Evolutionary conservation across 1,140 invertebrate species (phyloP), one percentile per base, ranked within the genome.

Genomic region (Cherax destructor): DNA sequence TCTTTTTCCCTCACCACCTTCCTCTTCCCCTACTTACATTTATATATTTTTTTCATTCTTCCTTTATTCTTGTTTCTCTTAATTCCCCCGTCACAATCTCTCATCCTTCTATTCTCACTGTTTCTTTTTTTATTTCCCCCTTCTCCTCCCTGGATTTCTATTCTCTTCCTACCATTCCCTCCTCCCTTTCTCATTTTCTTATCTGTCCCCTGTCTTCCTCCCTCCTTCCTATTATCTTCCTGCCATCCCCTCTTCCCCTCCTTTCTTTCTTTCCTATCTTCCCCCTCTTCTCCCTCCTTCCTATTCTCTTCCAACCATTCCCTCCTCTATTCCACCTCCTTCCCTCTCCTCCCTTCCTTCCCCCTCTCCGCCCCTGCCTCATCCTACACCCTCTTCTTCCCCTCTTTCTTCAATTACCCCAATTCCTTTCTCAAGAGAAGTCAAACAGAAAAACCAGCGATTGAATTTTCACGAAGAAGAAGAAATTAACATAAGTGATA

Each of bases 281-380:
- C 80, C n/a, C 50, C 56, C 18, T 13, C 50, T 83, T 47, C 80
- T 83, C 80, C 30, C 30, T 41, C 30, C 30, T 41, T 41, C 30
- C 30, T 41, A 41, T 41, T 41, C 30, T 41, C 30, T 2, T 41
- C 30, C 30, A 1, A 41, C 30, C 30, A 41, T 41, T 41, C 56
- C 59, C 80, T 83, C 52, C 59, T 65, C 30, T 59, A 9, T 83
- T 50, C 59, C n/a, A n/a, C 80, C 52, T 52, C 59, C 56, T 59
- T 50, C n/a, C 80, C 30, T 59, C 59, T 52, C 24, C 59, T 7
- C 30, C 30, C 77, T 49, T 49, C 50, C 21, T 79, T 49, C 49
- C 30, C 10, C 30, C 10, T 9, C 41, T 47, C 30, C 30, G 41
- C 47, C 77, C 10, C 77, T 50, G 7, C 77, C 77, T 47, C 56